These are phyloP conservation scores for Kryptolebias marmoratus DNA, from an alignment of 2,113 vertebrate species.

Conservation along the genomic window DNA sequence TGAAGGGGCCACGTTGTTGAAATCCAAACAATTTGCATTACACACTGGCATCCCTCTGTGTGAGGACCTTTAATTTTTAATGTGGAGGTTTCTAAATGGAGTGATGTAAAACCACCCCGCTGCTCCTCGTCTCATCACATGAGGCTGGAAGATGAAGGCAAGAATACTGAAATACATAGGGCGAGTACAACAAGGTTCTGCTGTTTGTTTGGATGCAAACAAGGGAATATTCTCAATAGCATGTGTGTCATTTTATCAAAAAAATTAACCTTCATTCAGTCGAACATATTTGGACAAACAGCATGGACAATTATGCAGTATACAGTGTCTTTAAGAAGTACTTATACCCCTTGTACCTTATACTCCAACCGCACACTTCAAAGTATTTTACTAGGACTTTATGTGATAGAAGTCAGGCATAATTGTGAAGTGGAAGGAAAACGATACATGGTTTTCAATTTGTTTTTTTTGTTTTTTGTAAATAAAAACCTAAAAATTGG, in stretches of 20 bases:
- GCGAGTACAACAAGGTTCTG: neutral
- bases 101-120: neutral
- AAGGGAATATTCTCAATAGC: neutral
- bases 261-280: neutral
- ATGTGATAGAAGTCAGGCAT: too few relatives aligned
- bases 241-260: neutral
- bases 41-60: neutral
- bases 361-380: too few relatives aligned
- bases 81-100: neutral
- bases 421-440: too few relatives aligned
- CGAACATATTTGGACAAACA: neutral
- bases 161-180: neutral
- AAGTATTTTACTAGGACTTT: too few relatives aligned
- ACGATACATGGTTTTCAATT: too few relatives aligned
- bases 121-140: neutral
- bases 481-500: too few relatives aligned
- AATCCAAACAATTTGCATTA: neutral
- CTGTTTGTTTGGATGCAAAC: neutral
- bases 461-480: too few relatives aligned
- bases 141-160: neutral
- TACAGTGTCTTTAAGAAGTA: too few relatives aligned
- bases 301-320: neutral
- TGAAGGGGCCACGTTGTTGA: too few relatives aligned
- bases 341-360: too few relatives aligned
- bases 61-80: neutral